Conservation (phyloP, 64 coral and sea anemone species). For the Pachyseris speciosa region DNA sequence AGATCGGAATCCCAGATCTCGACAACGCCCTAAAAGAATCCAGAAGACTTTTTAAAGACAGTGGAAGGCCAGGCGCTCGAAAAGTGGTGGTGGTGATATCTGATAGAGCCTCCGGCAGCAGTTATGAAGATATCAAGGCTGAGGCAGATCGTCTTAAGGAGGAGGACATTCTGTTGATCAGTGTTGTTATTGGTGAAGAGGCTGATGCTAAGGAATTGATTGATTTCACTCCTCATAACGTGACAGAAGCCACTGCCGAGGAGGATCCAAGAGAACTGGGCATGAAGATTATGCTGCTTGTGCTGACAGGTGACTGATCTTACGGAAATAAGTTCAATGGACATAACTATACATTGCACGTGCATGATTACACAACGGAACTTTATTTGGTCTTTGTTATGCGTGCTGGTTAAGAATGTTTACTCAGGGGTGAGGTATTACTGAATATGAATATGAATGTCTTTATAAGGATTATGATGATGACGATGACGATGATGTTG, state of each 20-base stretch:
- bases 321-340: slow-evolving; percentile 25
- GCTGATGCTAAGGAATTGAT: slow-evolving; percentile 53
- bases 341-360: not conserved
- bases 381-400: too few species aligned
- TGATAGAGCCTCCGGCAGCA: slow-evolving; percentile 55
- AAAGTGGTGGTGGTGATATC: slow-evolving; percentile 88
- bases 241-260: slow-evolving; percentile 14
- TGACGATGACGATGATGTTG: too few species aligned
- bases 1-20: slow-evolving; percentile 63
- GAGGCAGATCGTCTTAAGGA: slow-evolving; percentile 61
- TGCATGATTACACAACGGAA: too few species aligned
- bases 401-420: too few species aligned
- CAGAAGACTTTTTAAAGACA: slow-evolving; percentile 69
- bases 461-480: too few species aligned
- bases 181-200: slow-evolving; percentile 81
- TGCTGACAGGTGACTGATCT: slow-evolving; percentile 62
- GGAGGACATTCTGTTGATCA: slow-evolving; percentile 59
- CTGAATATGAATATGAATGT: too few species aligned
- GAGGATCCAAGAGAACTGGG: slow-evolving; percentile 64
- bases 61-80: slow-evolving; percentile 69
- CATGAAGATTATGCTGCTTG: slow-evolving; percentile 60
- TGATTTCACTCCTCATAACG: slow-evolving; percentile 57
- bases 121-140: slow-evolving; percentile 34
- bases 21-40: slow-evolving; percentile 69
- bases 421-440: too few species aligned